A percentile compares a stretch with the other conserved stretches of the same genome.
Conservation (phyloP, 2,113 vertebrate species). For the Coptodon rendalli region DNA sequence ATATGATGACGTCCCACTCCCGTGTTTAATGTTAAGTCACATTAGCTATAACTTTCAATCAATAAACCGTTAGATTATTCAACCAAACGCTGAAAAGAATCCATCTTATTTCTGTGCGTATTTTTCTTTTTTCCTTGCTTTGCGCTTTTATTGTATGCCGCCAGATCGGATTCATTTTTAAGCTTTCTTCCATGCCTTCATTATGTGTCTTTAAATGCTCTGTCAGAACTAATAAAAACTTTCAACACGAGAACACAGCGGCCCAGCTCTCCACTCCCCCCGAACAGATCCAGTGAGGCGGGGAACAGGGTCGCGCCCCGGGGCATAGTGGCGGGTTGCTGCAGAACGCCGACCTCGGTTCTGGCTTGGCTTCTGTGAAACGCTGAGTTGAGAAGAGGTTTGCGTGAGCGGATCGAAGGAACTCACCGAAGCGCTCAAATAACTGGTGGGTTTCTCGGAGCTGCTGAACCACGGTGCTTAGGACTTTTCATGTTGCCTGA, state of each 20-base stretch:
- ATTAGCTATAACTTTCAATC: background rate
- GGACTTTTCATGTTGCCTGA: background rate
- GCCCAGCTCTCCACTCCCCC: background rate
- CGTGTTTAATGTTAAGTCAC: background rate
- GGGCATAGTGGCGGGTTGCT: background rate
- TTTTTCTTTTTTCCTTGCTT: background rate
- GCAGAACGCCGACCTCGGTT: background rate
- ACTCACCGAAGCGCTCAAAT: background rate
- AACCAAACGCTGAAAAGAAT: background rate
- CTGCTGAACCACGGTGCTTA: background rate
- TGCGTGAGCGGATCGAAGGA: background rate
- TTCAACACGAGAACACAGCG: background rate
- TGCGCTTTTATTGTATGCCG: background rate
- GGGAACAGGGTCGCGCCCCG: background rate
- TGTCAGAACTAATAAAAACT: background rate
- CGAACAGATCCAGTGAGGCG: background rate
- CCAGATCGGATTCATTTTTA: background rate
- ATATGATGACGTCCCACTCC: background rate
- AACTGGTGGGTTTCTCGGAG: background rate
- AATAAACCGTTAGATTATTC: background rate
- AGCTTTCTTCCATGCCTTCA: background rate
- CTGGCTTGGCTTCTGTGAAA: background rate
- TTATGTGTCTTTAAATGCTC: background rate
- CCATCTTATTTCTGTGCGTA: background rate
- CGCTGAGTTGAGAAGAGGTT: background rate